These are phyloP conservation scores for Spinus pinus DNA, from an alignment of 2,797 vertebrate genomes.

Conservation along the genomic window DNA sequence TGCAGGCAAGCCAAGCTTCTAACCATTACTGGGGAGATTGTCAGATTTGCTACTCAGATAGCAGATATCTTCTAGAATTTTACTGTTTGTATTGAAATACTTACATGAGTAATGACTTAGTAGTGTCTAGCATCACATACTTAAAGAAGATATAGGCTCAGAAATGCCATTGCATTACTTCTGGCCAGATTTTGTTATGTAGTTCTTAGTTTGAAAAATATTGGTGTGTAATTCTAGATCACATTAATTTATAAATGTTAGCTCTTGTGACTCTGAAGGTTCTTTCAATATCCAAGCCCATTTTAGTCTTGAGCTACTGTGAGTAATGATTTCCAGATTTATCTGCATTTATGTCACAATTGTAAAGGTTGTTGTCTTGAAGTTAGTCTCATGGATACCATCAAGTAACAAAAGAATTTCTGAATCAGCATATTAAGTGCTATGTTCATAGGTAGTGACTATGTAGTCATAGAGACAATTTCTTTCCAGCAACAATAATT, in stretches of 20 bases:
- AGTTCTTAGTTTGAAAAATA: neutral
- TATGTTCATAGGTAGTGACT: neutral
- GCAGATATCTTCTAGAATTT: neutral
- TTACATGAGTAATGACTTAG: neutral
- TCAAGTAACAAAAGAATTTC: neutral
- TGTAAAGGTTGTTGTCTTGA: conserved; percentile 4
- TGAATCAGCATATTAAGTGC: neutral
- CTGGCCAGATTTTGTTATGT: neutral
- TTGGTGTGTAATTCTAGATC: neutral
- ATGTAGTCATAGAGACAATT: neutral
- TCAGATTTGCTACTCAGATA: neutral
- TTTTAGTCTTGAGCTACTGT: neutral
- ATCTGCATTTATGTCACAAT: neutral
- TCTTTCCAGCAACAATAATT: neutral
- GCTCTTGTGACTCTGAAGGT: neutral
- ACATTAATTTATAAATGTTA: neutral
- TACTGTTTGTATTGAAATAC: neutral
- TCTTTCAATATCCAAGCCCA: neutral
- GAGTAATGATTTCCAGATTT: neutral
- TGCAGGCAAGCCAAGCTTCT: neutral
- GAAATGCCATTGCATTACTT: neutral
- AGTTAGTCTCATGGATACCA: neutral
- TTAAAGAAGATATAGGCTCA: neutral
- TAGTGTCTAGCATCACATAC: neutral
- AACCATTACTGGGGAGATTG: neutral